Base-by-base conservation (phyloP, 2,888 invertebrate genomes). In the Didymodactylos carnosus region DNA sequence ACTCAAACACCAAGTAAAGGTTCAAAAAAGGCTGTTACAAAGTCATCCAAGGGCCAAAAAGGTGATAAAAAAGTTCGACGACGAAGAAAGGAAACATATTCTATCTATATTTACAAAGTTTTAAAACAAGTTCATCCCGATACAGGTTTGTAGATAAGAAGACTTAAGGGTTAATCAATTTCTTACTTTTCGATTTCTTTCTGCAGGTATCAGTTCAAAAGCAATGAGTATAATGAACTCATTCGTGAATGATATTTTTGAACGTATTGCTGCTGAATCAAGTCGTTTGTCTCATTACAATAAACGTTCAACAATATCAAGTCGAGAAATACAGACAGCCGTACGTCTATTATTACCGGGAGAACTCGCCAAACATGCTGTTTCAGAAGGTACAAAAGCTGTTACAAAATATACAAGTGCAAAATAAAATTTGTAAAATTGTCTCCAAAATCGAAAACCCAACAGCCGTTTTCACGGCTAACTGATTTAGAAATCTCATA, bases 161-260 rank as follows among this genome's bases (percentile, higher is more conserved):
- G n/a, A n/a, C n/a, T n/a, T n/a, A n/a, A n/a, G n/a, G n/a, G n/a
- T n/a, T n/a, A n/a, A n/a, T n/a, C n/a, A n/a, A n/a, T n/a, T n/a
- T n/a, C n/a, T n/a, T n/a, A n/a, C n/a, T n/a, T n/a, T n/a, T n/a
- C n/a, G n/a, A n/a, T n/a, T n/a, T n/a, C n/a, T n/a, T n/a, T n/a
- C n/a, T n/a, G n/a, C n/a, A n/a, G n/a, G n/a, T n/a, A n/a, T n/a
- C n/a, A n/a, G 62, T 19, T 13, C 29, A 49, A 51, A 11, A 13
- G 6, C 40, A 46, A 16, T 16, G 23, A 25, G 39, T 72, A 1
- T 75, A 49, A 76, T 77, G 76, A 77, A 77, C 51, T 72, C 72
- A 62, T 81, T 81, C 73, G 80, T 81, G 51, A 81, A 81, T 73
- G 80, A 81, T 75, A 78, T 81, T 73, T 81, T 81, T 74, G 81